Conservation (phyloP, 2,797 vertebrate genomes). For the Lagothrix lagotricha region DNA sequence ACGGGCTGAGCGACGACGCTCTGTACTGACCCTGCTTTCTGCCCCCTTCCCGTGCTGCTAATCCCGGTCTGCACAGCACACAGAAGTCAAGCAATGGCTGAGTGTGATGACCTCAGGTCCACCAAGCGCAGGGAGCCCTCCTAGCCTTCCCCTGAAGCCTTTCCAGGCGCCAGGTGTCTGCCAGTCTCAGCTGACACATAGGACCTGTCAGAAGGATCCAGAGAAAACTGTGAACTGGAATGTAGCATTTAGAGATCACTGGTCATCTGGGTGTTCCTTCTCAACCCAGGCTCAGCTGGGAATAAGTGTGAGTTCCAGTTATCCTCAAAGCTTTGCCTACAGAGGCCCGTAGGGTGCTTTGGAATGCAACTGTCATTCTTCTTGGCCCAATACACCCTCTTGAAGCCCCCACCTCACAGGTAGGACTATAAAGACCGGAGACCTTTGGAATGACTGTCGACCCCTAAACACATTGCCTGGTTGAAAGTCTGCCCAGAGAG, state of each 20-base stretch:
- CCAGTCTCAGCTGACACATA: not conserved
- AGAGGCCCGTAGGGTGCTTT: not conserved
- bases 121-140: not conserved
- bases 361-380: not conserved
- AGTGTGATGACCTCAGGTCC: not conserved
- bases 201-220: not conserved
- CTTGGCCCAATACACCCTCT: not conserved
- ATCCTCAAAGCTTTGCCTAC: not conserved
- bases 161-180: not conserved
- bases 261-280: not conserved
- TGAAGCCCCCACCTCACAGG: not conserved
- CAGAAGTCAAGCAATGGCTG: not conserved
- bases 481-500: not conserved
- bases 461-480: not conserved
- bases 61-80: not conserved
- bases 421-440: not conserved
- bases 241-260: not conserved
- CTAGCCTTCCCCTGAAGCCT: not conserved
- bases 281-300: not conserved
- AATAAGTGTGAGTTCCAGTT: not conserved
- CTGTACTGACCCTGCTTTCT: fast-evolving
- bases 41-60: not conserved
- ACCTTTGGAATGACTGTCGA: not conserved
- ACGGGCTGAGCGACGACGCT: not conserved
- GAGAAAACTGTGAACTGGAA: not conserved